A percentile compares a stretch with the other conserved stretches of the same genome.
These are phyloP conservation scores for Amblyjoppa fuscipennis DNA, from an alignment of 2,888 invertebrate species.

Conservation along the genomic window DNA sequence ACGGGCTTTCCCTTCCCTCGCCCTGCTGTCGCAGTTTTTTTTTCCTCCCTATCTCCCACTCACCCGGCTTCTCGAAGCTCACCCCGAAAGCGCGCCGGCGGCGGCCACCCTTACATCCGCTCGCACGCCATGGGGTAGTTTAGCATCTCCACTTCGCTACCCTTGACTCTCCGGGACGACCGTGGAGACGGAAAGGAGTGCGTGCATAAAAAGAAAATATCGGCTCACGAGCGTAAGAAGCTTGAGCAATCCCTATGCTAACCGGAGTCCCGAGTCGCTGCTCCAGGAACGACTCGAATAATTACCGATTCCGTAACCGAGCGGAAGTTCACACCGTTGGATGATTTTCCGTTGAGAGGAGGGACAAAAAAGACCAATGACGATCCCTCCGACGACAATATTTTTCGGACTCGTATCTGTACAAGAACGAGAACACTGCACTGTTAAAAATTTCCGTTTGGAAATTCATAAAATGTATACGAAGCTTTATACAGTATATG, in stretches of 20 bases:
- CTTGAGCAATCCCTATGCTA: conserved; percentile 23
- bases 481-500: too few species aligned
- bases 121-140: conserved; percentile 83
- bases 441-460: neutral
- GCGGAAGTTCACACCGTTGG: conserved; percentile 61
- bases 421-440: neutral
- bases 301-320: conserved; percentile 61
- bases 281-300: conserved; percentile 52
- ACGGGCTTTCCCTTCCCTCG: conserved; percentile 66
- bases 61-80: conserved; percentile 69
- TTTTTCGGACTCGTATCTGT: conserved; percentile 24
- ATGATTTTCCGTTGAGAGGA: conserved; percentile 19
- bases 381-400: neutral
- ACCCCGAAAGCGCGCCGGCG: conserved; percentile 65
- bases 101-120: conserved; percentile 81
- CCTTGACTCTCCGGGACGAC: conserved; percentile 64
- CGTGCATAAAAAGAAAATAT: conserved; percentile 61
- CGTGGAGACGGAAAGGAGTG: conserved; percentile 50
- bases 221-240: conserved; percentile 37
- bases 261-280: conserved; percentile 44
- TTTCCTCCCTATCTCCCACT: conserved; percentile 67
- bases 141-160: conserved; percentile 79
- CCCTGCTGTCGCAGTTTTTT: conserved; percentile 70
- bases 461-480: too few species aligned
- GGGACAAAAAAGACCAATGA: neutral